phyloP scores from a whole-genome alignment of 1,140 invertebrate species.

The Anastrepha obliqua region DNA sequence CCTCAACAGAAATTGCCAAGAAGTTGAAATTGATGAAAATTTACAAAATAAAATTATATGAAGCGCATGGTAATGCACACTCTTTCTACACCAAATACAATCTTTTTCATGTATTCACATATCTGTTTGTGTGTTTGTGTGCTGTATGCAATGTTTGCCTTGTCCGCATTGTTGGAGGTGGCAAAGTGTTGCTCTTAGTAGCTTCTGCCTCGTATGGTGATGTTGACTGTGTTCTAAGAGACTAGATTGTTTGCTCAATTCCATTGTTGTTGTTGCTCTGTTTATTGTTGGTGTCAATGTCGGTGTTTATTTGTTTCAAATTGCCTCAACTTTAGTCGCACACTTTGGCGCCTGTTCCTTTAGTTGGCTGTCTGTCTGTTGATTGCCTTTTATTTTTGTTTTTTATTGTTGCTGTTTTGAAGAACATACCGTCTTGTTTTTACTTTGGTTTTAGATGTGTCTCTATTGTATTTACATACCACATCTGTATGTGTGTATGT shows the following conservation, averaged over 20 bases:
- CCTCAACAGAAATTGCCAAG: slow-evolving; percentile 31
- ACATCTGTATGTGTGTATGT: too few relatives aligned
- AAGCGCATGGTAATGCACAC: slow-evolving; percentile 60
- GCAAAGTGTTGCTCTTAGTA: neutral
- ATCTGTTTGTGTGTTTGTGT: neutral
- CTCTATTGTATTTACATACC: neutral
- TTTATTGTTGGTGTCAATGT: slow-evolving; percentile 30
- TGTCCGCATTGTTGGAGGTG: neutral
- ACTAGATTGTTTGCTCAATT: neutral
- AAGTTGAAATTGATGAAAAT: slow-evolving; percentile 64
- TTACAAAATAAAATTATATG: slow-evolving; percentile 72
- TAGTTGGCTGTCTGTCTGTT: neutral
- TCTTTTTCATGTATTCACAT: neutral
- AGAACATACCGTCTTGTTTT: neutral
- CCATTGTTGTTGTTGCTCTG: neutral
- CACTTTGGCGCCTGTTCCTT: neutral
- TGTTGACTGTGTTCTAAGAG: neutral
- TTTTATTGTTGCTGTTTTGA: neutral
- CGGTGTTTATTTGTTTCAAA: slow-evolving; percentile 35
- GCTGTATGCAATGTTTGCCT: neutral
- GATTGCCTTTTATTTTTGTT: slow-evolving; percentile 7
- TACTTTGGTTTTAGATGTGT: neutral
- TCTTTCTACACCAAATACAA: neutral
- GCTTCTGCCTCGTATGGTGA: neutral
- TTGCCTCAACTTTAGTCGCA: neutral